Conservation (phyloP, 35 echinoderm and acorn worm genomes). For the Ophioderma brevispina region DNA sequence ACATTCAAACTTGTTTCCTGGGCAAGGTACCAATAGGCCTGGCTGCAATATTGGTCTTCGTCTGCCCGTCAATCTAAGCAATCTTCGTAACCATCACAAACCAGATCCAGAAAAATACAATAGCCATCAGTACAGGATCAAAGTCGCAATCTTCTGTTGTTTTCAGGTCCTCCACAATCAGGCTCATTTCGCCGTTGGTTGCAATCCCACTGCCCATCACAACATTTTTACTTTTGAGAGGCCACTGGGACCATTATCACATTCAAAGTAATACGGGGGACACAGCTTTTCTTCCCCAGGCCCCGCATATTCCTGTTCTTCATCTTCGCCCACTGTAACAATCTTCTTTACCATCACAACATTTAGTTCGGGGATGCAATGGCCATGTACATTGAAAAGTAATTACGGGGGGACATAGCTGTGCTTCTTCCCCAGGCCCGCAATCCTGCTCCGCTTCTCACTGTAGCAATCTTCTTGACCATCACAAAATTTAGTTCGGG, state of each 20-base stretch:
- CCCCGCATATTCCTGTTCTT: constrained; percentile 34
- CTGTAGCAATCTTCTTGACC: constrained; percentile 6
- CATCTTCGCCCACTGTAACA: constrained; percentile 49
- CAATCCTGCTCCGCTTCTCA: too few relatives aligned
- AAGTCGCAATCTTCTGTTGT: too few relatives aligned
- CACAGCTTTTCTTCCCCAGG: constrained; percentile 47
- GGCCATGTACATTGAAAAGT: constrained; percentile 24
- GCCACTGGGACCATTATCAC: constrained; percentile 12
- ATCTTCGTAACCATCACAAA: too few relatives aligned
- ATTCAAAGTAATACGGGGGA: neutral
- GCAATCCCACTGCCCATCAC: constrained; percentile 44
- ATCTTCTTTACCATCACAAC: constrained; percentile 45
- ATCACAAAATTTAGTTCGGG: neutral
- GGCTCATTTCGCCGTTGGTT: constrained; percentile 36
- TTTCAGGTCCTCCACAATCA: too few relatives aligned
- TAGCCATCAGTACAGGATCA: too few relatives aligned
- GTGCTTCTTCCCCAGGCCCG: constrained; percentile 31
- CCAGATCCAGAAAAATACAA: too few relatives aligned
- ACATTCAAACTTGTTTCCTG: constrained; percentile 46
- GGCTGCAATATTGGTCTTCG: constrained; percentile 31
- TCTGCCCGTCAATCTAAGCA: constrained; percentile 51
- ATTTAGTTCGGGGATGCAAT: neutral
- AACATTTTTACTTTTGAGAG: neutral
- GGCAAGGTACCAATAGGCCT: neutral
- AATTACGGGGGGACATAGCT: neutral